Base-by-base conservation (phyloP, 2,113 vertebrate species). In the Semnornis frantzii region DNA sequence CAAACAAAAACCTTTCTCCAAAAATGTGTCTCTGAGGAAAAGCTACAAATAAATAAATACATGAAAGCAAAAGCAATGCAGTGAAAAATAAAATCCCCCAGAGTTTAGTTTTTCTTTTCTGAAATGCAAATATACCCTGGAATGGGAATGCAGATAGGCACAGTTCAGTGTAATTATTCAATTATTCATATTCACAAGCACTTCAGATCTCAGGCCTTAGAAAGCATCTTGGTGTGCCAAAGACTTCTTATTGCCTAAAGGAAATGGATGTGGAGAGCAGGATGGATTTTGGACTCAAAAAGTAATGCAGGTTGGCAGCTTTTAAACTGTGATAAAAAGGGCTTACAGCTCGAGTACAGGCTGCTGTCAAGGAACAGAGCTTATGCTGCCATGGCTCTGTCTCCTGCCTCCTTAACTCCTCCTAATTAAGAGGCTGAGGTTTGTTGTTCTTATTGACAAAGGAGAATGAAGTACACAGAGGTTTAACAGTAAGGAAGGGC, bases 391-490 rank as follows among this genome's bases (percentile, higher is more conserved):
- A 39, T 11, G 11, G 37, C 9, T 39, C 37, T 39, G 37, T 10
- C 37, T 39, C 37, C 27, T 85, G 52, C 82, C 92, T 82, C n/a
- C 10, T 91, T 95, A 97, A 94, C 54, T 91, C 76, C 91, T 94
- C 92, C 82, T 86, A 95, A 96, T 96, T 96, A 97, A 94, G 64
- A 12, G 34, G 72, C 91, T 65, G 88, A 90, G 90, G 96, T 95
- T 95, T 94, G 94, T 97, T 97, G 85, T 91, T 93, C 91, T 77
- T 89, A 84, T 77, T 97, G 94, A 97, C 96, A 97, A 95, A 97
- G 90, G 94, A 57, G 17, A 88, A 87, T 96, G 96, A 95, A 94
- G 83, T 93, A 91, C 95, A 92, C 76, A 95, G 92, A 89, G 81
- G 70, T 97, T 94, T 88, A 82, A 90, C 86, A 97, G 91, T 97